Base-by-base conservation (phyloP, 2,888 invertebrate genomes). In the Eupeodes luniger region DNA sequence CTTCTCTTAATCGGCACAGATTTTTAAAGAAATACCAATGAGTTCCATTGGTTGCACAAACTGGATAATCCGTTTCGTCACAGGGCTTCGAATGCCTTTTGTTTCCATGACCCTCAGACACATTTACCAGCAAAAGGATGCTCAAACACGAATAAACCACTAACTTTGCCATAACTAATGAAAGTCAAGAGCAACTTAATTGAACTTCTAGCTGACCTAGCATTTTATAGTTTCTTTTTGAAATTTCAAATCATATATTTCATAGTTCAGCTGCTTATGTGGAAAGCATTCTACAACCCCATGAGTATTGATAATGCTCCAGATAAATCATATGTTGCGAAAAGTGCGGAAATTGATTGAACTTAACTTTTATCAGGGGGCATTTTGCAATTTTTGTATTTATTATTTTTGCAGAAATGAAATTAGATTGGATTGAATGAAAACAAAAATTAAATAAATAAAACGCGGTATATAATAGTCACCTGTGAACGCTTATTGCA, bases 21-120 rank as follows among this genome's bases (percentile, higher is more conserved):
- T 84, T 88, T 57, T 81, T 74, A 49, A 88, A 87, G 12, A 83
- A 40, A 57, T 78, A 88, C 51, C 69, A 81, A 51, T 84, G 72
- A 0, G 81, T 88, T 10, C 88, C 84, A 57, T 84, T 78, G 2
- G 88, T 88, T 2, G 81, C 88, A 51, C 88, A 88, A 49, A 88
- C 64, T 19, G 88, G 88, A 81, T 70, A 53, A 47, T 78, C 69
- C 14, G 87, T 61, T 1, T 72, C 66, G 1, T 14, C 2, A 47
- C 85, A 77, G n/a, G 9, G 3, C 4, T 61, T 11, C 27, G 16
- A 66, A 6, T 11, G 5, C 5, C 5, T 47, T 40, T 5, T 44
- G 40, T 61, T 78, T 27, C 19, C 59, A n/a, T 6, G 16, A 16
- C 51, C n/a, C 10, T 72, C 66, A 12, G 66, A 36, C 14, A 34